Conservation (phyloP, 2,113 vertebrate genomes). For the Dicerorhinus sumatrensis region DNA sequence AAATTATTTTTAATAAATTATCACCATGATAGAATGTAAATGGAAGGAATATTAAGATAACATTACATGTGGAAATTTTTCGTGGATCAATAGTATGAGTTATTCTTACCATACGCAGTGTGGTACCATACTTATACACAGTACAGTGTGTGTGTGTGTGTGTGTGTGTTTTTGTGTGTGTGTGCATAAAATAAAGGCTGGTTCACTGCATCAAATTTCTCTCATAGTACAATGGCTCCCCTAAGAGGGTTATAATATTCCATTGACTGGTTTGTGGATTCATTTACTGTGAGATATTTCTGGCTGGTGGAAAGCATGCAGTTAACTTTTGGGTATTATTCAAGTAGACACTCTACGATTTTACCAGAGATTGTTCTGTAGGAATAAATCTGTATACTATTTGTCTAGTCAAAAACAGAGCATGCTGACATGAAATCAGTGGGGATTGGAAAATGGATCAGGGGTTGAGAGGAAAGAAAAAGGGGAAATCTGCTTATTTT, state of each 20-base stretch:
- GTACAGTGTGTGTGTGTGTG: neutral
- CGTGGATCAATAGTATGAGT: neutral
- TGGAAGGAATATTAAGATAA: constrained; percentile 31
- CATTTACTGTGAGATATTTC: constrained; percentile 86
- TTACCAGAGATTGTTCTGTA: constrained; percentile 86
- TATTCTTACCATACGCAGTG: neutral
- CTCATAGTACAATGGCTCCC: constrained; percentile 80
- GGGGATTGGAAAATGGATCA: neutral
- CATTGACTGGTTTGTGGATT: constrained; percentile 83
- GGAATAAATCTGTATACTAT: constrained; percentile 86
- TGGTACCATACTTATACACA: too few relatives aligned
- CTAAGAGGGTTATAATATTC: constrained; percentile 83
- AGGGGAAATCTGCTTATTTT: constrained; percentile 57
- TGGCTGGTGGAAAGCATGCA: constrained; percentile 81
- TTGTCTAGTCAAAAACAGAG: constrained; percentile 74
- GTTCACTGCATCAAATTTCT: constrained; percentile 78
- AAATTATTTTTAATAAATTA: neutral
- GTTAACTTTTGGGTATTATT: constrained; percentile 86
- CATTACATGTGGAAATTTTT: neutral
- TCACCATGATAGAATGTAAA: neutral
- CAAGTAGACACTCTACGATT: constrained; percentile 84
- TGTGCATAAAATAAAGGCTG: constrained; percentile 61
- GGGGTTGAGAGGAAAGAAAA: constrained; percentile 69
- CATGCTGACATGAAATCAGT: constrained; percentile 10
- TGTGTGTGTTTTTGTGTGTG: neutral